These are phyloP conservation scores for Spea bombifrons DNA, from an alignment of 2,113 vertebrate genomes.

Conservation along the genomic window DNA sequence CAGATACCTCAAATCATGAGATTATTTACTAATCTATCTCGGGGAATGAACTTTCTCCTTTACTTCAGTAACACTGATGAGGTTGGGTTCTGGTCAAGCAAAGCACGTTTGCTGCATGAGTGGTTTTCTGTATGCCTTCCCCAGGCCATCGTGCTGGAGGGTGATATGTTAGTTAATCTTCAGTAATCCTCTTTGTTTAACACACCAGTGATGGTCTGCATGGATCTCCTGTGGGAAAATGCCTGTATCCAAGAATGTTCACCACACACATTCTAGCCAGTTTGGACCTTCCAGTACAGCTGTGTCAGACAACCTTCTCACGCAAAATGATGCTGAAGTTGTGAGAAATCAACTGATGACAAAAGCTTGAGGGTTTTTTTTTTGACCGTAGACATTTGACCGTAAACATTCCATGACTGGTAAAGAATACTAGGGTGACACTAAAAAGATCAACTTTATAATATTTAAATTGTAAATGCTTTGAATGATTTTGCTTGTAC, in stretches of 20 bases:
- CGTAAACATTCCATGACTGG: no score
- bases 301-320: conserved; percentile 25
- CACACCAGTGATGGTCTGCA: conserved; percentile 71
- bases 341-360: background rate
- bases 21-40: conserved; percentile 82
- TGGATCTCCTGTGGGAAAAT: conserved; percentile 73
- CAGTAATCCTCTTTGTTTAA: conserved; percentile 71
- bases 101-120: conserved; percentile 79
- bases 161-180: conserved; percentile 76
- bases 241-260: conserved; percentile 60
- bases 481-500: background rate
- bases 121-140: conserved; percentile 66
- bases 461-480: background rate
- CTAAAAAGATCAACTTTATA: no score
- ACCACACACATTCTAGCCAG: conserved; percentile 12
- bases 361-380: background rate
- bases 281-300: background rate
- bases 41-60: conserved; percentile 71
- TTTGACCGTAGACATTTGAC: no score
- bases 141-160: conserved; percentile 65
- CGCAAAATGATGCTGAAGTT: background rate
- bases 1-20: conserved; percentile 73
- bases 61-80: conserved; percentile 74
- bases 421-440: no score
- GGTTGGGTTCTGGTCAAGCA: conserved; percentile 72